phyloP scores from a whole-genome alignment of 1,140 invertebrate species.

The Magallana ariakensis region DNA sequence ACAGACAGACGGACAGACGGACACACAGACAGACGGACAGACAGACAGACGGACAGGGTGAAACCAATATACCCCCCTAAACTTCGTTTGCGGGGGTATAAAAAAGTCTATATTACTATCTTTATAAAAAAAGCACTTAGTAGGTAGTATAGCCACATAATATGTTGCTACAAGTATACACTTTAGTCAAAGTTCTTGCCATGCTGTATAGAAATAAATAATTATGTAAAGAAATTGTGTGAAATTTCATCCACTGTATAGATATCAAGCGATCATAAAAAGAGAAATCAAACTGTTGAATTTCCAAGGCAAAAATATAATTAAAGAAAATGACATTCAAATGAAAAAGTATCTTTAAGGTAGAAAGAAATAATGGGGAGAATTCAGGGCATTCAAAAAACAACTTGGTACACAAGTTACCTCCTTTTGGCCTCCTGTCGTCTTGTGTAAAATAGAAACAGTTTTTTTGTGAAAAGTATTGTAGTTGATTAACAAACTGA shows the following conservation, averaged over 20 bases:
- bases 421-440: neutral
- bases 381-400: neutral
- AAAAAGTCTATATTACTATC: too few species aligned
- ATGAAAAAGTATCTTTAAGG: neutral
- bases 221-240: neutral
- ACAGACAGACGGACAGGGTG: too few species aligned
- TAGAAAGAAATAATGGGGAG: neutral
- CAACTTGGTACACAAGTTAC: conserved; percentile 4
- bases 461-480: neutral
- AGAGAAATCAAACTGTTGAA: neutral
- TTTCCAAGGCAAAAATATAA: neutral
- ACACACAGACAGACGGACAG: too few species aligned
- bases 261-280: neutral
- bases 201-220: too few species aligned
- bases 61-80: too few species aligned
- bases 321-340: neutral
- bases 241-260: neutral
- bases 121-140: too few species aligned
- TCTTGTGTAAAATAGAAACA: conserved; percentile 16
- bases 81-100: too few species aligned
- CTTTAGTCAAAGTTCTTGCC: too few species aligned
- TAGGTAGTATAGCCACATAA: too few species aligned
- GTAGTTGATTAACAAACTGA: neutral
- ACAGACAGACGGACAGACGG: too few species aligned
- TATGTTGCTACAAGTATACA: too few species aligned